Conservation (phyloP, 1,140 invertebrate species). For the Plectus sambesii region DNA sequence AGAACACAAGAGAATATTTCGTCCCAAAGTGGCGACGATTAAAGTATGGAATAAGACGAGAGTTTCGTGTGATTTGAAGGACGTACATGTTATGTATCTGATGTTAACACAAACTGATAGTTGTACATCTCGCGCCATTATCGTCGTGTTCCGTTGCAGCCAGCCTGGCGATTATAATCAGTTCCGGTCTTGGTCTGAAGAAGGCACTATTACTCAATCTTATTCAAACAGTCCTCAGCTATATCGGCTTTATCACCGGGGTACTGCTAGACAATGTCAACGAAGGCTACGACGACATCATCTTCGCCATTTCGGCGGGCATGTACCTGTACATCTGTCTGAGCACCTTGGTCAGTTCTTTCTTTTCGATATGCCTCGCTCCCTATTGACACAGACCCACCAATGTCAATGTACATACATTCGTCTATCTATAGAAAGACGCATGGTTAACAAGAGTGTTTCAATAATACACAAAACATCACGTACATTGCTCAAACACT, state of each 20-base stretch:
- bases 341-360: conserved; percentile 34
- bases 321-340: conserved; percentile 42
- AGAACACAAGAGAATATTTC: no score
- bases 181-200: conserved; percentile 36
- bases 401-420: no score
- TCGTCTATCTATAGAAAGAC: no score
- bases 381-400: no score
- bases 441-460: neutral
- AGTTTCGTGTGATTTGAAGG: no score
- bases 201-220: conserved; percentile 32
- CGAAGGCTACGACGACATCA: conserved; percentile 31
- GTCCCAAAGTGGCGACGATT: no score
- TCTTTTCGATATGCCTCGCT: no score
- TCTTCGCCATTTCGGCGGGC: conserved; percentile 38
- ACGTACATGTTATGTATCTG: no score
- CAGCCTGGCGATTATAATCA: conserved; percentile 19
- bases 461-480: conserved; percentile 1
- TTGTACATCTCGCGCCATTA: conserved; percentile 34
- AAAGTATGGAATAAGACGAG: no score
- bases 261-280: conserved; percentile 36
- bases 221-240: conserved; percentile 31
- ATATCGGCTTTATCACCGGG: no score
- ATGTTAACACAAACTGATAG: no score
- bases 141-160: conserved; percentile 10
- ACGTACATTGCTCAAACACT: neutral